phyloP scores from a whole-genome alignment of 1,140 invertebrate genomes.

The Lineus longissimus region DNA sequence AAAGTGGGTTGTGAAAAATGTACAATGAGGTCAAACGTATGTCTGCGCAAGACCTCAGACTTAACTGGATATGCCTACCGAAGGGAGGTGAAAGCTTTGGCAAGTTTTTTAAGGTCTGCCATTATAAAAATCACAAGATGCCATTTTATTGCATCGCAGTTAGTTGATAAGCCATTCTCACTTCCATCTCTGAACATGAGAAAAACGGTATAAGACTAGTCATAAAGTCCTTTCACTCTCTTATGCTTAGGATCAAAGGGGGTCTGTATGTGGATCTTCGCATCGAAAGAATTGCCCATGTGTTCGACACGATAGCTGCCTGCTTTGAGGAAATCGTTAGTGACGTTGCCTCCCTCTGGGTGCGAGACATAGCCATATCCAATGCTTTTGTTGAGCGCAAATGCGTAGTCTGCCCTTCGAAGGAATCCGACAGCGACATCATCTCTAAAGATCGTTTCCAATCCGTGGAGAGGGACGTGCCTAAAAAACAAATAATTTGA shows the following conservation, averaged over 20 bases:
- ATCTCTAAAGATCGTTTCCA: slow-evolving; percentile 79
- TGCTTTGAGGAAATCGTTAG: slow-evolving; percentile 64
- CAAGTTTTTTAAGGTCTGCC: no score
- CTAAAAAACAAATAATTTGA: slow-evolving; percentile 43
- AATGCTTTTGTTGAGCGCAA: slow-evolving; percentile 67
- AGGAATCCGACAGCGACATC: slow-evolving; percentile 72
- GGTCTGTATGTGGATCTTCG: slow-evolving; percentile 66
- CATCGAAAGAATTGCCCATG: slow-evolving; percentile 68
- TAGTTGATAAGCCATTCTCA: no score
- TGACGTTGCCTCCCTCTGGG: slow-evolving; percentile 60
- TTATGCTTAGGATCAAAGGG: slow-evolving; percentile 75
- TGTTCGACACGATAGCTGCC: slow-evolving; percentile 77
- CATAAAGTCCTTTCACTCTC: slow-evolving; percentile 56
- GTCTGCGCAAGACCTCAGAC: no score
- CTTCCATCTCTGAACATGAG: no score
- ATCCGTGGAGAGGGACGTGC: slow-evolving; percentile 70
- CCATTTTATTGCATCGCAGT: no score
- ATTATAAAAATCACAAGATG: no score
- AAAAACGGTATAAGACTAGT: neutral
- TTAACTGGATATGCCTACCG: no score
- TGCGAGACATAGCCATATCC: slow-evolving; percentile 63
- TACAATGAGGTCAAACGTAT: no score
- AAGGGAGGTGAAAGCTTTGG: no score
- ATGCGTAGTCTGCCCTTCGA: slow-evolving; percentile 75
- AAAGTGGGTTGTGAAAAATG: no score